Conservation (phyloP, 2,888 invertebrate genomes). For the Seladonia tumulorum region DNA sequence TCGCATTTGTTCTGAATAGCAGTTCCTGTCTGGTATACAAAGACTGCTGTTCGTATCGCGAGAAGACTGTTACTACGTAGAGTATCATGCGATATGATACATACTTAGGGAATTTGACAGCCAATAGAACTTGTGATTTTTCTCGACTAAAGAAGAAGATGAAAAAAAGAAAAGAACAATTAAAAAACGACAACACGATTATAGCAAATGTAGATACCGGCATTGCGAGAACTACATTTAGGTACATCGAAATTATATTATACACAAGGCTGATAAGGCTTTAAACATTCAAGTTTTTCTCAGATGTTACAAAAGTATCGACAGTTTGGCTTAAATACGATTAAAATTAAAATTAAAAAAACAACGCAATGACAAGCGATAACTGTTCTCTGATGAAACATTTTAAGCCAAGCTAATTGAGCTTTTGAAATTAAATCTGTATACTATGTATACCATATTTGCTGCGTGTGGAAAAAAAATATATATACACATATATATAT, state of each 20-base stretch:
- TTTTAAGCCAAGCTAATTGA: slow-evolving; percentile 78
- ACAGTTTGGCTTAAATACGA: slow-evolving; percentile 74
- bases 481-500: slow-evolving; percentile 69
- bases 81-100: slow-evolving; percentile 58
- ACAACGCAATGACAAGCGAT: slow-evolving; percentile 33
- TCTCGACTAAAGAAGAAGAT: slow-evolving; percentile 50
- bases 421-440: slow-evolving; percentile 82
- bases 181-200: slow-evolving; percentile 49
- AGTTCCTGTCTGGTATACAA: slow-evolving; percentile 70
- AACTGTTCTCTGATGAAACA: slow-evolving; percentile 26
- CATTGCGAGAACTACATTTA: slow-evolving; percentile 70
- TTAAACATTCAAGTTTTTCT: slow-evolving; percentile 72
- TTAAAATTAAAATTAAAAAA: slow-evolving; percentile 26
- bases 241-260: slow-evolving; percentile 75
- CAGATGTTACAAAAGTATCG: slow-evolving; percentile 76
- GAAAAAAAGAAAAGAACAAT: slow-evolving; percentile 23
- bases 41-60: slow-evolving; percentile 76
- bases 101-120: slow-evolving; percentile 58
- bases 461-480: slow-evolving; percentile 74
- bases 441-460: slow-evolving; percentile 83
- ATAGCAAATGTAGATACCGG: slow-evolving; percentile 66
- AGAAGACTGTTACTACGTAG: slow-evolving; percentile 72
- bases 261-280: slow-evolving; percentile 72
- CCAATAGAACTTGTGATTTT: slow-evolving; percentile 60
- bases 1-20: slow-evolving; percentile 70